Base-by-base conservation (phyloP, 2,888 invertebrate genomes). In the Phyllotreta striolata region DNA sequence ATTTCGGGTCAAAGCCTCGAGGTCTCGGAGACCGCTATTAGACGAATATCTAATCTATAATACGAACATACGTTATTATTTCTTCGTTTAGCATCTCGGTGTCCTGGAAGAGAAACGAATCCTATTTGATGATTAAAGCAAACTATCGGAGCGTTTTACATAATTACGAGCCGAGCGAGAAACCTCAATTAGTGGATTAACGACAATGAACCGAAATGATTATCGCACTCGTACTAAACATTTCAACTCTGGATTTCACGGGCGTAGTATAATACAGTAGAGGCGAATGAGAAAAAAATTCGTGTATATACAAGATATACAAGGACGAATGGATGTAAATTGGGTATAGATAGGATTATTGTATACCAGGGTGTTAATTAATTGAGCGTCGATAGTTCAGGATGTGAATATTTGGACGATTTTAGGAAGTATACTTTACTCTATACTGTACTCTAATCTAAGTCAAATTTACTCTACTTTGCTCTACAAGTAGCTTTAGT, bases 191-290 rank as follows among this genome's bases (percentile, higher is more conserved):
- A 76, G 76, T 72, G 68, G 70, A 63, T 63, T 70, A 68, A 72
- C 73, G 76, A 72, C 73, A 76, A 76, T 71, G 74, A 76, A 76
- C 75, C 68, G 67, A 70, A 73, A 76, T 75, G 72, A 76, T 76
- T 76, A 76, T 72, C 76, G 74, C 72, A 67, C 72, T 67, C 68
- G 66, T 73, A 76, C 76, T 76, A 76, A 76, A 69, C 68, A 72
- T 71, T 71, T n/a, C 70, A 47, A 24, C 9, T 52, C 9, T 52
- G 52, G n/a, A 43, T 52, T 38, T 57, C 24, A 24, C 24, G 24
- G 24, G 24, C 24, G 24, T 24, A 24, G n/a, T 24, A 1, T 24
- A 4, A 24, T n/a, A n/a, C n/a, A 24, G 24, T 24, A 24, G 24
- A 24, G 24, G 1, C 24, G 24, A 24, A 24, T 24, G 24, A 24